Conservation (phyloP, 2,113 vertebrate species). For the Podarcis muralis region DNA sequence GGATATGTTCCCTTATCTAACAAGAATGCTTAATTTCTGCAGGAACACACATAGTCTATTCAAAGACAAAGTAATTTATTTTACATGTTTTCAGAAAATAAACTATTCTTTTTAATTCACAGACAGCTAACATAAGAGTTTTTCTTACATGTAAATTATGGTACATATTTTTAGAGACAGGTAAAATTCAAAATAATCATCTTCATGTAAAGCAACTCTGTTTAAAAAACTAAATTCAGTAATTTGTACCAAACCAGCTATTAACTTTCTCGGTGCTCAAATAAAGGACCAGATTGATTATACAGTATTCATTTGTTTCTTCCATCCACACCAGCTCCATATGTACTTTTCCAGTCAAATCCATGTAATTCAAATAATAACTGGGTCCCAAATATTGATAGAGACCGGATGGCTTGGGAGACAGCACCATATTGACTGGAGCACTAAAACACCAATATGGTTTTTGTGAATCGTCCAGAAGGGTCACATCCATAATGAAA, state of each 20-base stretch:
- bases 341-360: constrained; percentile 67
- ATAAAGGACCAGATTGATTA: constrained; percentile 74
- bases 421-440: constrained; percentile 61
- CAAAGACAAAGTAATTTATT: neutral
- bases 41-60: neutral
- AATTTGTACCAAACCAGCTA: constrained; percentile 74
- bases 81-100: neutral
- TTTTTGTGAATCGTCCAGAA: constrained; percentile 73
- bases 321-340: constrained; percentile 70
- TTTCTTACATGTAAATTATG: neutral
- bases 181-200: neutral
- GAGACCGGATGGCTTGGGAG: neutral
- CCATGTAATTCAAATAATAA: constrained; percentile 64
- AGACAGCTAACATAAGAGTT: neutral
- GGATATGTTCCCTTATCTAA: neutral
- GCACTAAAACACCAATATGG: constrained; percentile 81
- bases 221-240: constrained; percentile 51
- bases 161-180: neutral
- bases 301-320: constrained; percentile 70
- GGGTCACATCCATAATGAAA: constrained; percentile 75
- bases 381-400: constrained; percentile 65
- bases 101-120: neutral
- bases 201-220: constrained; percentile 2
- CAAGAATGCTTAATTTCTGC: neutral
- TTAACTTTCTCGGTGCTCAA: constrained; percentile 71